Evolutionary conservation across 1,140 invertebrate genomes (phyloP).

Genomic region (Drosophila lacertosa): DNA sequence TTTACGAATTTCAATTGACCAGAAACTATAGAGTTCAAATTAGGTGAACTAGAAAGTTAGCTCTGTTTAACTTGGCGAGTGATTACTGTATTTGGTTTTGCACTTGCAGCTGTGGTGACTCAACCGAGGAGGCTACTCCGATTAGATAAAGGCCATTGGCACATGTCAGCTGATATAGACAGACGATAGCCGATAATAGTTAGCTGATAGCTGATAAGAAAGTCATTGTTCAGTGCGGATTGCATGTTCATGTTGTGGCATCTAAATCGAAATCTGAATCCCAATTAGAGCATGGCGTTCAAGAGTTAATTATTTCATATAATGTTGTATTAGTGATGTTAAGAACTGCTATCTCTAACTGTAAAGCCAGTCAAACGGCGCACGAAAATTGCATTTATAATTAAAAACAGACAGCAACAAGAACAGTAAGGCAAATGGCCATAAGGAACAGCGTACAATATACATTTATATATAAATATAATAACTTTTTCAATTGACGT

Average conservation of each 20-base stretch:
- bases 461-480: neutral
- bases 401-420: conserved; percentile 9
- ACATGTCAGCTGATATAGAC: conserved; percentile 39
- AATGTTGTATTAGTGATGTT: neutral
- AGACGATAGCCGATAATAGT: conserved; percentile 13
- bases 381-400: conserved; percentile 26
- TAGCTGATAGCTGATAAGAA: neutral
- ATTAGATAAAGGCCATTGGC: conserved; percentile 37
- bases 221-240: neutral
- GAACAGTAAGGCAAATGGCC: conserved; percentile 1
- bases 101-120: conserved; percentile 20
- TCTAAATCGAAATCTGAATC: conserved; percentile 9
- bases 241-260: neutral
- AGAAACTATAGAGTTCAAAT: too few species aligned
- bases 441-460: conserved; percentile 3
- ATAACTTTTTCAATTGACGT: conserved; percentile 31
- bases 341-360: conserved; percentile 15
- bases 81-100: neutral
- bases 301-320: conserved; percentile 67
- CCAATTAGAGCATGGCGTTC: conserved; percentile 71
- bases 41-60: neutral
- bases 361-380: conserved; percentile 6
- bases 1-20: too few species aligned
- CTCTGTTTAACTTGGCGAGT: neutral
- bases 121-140: conserved; percentile 5